A percentile compares a stretch with the other conserved stretches of the same genome.
Conservation (phyloP, 2,888 invertebrate genomes). For the Furcula furcula region DNA sequence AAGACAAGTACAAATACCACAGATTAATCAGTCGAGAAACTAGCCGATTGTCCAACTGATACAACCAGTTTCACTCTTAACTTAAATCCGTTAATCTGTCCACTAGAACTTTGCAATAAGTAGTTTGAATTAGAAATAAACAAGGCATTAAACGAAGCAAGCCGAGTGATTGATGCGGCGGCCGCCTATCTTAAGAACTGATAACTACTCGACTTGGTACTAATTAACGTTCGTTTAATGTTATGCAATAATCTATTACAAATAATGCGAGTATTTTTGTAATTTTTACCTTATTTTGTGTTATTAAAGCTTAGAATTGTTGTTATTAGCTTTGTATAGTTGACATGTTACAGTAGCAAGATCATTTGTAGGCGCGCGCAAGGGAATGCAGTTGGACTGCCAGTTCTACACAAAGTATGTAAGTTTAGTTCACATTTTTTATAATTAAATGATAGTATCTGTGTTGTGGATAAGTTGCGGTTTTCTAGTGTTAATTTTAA, state of each 20-base stretch:
- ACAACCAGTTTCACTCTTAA: slow-evolving; percentile 2
- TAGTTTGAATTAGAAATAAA: slow-evolving; percentile 3
- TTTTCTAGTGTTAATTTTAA: background rate
- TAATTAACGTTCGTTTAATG: slow-evolving; percentile 14
- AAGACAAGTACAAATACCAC: slow-evolving; percentile 1
- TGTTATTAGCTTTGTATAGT: background rate
- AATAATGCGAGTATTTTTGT: background rate
- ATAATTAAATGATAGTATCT: slow-evolving; percentile 1
- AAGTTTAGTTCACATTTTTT: slow-evolving; percentile 1
- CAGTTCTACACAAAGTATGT: slow-evolving; percentile 12
- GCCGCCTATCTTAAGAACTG: slow-evolving; percentile 15
- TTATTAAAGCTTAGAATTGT: background rate
- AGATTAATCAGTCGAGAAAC: slow-evolving; percentile 1
- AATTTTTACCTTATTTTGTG: background rate
- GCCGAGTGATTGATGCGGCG: slow-evolving; percentile 18
- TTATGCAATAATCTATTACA: background rate
- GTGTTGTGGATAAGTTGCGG: background rate
- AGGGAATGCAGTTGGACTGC: slow-evolving; percentile 37
- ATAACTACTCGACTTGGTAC: slow-evolving; percentile 15
- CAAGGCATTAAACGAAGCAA: slow-evolving; percentile 2
- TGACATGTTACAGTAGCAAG: background rate
- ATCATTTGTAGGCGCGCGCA: slow-evolving; percentile 8
- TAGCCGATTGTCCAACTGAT: background rate
- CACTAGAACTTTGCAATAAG: slow-evolving; percentile 1
- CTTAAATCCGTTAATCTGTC: slow-evolving; percentile 2